These are phyloP conservation scores for Haplochromis vanheusdeni DNA, from an alignment of 2,113 vertebrate species.

Conservation along the genomic window DNA sequence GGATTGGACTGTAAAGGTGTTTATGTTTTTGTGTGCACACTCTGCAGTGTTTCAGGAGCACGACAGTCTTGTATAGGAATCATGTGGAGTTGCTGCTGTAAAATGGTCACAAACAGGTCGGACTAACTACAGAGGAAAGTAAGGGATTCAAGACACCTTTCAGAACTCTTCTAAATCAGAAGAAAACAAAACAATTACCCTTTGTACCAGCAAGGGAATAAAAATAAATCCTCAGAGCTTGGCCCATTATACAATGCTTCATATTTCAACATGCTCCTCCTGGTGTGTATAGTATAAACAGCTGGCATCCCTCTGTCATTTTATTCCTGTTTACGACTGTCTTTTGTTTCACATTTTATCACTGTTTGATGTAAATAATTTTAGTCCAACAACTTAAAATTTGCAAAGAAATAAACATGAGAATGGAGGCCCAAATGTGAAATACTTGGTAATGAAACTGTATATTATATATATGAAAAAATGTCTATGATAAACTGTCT, in stretches of 20 bases:
- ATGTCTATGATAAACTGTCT: conserved; percentile 70
- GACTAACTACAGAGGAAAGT: background rate
- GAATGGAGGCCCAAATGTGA: conserved; percentile 69
- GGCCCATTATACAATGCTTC: background rate
- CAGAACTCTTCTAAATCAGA: background rate
- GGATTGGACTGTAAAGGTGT: background rate
- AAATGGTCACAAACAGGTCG: background rate
- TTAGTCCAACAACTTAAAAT: conserved; percentile 66
- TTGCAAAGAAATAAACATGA: conserved; percentile 64
- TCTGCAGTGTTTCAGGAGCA: background rate
- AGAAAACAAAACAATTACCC: background rate
- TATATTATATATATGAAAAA: conserved; percentile 74
- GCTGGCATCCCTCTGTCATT: conserved; percentile 40
- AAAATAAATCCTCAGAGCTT: background rate
- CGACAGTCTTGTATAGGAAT: background rate
- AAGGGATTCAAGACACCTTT: background rate
- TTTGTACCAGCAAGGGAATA: background rate
- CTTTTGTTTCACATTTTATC: conserved; percentile 66
- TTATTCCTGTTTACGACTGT: conserved; percentile 42
- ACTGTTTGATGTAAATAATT: conserved; percentile 77
- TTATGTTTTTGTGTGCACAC: background rate
- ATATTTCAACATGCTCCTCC: background rate
- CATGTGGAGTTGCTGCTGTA: background rate
- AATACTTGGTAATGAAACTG: conserved; percentile 71
- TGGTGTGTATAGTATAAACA: conserved; percentile 68